Conservation (phyloP, 2,888 invertebrate genomes). For the Latrodectus elegans region DNA sequence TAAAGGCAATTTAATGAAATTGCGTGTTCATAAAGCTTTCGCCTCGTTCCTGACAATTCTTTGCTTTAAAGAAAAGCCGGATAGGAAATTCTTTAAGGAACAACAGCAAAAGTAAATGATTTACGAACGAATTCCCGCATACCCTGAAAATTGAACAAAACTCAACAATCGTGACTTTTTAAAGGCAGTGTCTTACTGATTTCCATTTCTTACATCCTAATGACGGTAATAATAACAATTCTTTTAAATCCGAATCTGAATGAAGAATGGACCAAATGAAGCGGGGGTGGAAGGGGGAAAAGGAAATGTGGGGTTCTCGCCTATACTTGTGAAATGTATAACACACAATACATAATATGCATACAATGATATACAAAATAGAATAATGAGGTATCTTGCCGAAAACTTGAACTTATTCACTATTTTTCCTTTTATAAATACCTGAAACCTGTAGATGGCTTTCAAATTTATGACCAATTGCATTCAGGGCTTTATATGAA, state of each 20-base stretch:
- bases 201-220: constrained; percentile 56
- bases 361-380: constrained; percentile 68
- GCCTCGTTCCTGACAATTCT: background rate
- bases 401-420: constrained; percentile 59
- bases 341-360: constrained; percentile 65
- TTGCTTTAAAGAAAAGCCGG: background rate
- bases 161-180: constrained; percentile 53
- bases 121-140: constrained; percentile 14
- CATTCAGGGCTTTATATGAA: constrained; percentile 49
- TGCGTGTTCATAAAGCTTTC: constrained; percentile 1
- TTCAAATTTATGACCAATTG: constrained; percentile 51
- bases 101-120: background rate
- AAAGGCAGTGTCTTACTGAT: constrained; percentile 41
- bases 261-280: constrained; percentile 25
- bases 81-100: background rate
- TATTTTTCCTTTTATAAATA: constrained; percentile 52
- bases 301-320: constrained; percentile 24
- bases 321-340: constrained; percentile 58
- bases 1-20: too few species aligned
- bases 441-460: constrained; percentile 36
- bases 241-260: constrained; percentile 34
- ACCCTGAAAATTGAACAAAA: constrained; percentile 35
- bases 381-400: constrained; percentile 33
- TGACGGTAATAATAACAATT: constrained; percentile 60
- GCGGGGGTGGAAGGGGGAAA: too few species aligned